These are phyloP conservation scores for Drosophila nikananu DNA, from an alignment of 1,140 invertebrate genomes.

Conservation along the genomic window DNA sequence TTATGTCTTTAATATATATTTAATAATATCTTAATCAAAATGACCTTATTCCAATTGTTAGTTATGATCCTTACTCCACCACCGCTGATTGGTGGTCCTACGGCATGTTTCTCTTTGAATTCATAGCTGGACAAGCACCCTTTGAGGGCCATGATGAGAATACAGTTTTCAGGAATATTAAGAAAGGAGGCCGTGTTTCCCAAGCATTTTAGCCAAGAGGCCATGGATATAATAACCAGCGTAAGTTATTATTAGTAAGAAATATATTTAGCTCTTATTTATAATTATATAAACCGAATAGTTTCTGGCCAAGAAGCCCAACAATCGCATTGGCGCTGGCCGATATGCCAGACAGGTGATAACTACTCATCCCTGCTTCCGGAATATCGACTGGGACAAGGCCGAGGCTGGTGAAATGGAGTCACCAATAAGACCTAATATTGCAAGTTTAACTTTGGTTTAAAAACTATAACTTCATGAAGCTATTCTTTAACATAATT, in stretches of 20 bases:
- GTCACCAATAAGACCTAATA: conserved; percentile 77
- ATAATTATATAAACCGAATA: conserved; percentile 88
- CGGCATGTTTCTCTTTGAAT: conserved; percentile 98
- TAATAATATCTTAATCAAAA: too few species aligned
- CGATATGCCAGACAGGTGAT: conserved; percentile 94
- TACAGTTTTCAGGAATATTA: conserved; percentile 98
- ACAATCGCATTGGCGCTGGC: conserved; percentile 95
- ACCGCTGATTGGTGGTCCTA: conserved; percentile 98
- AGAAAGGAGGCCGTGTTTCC: conserved; percentile 99
- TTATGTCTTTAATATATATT: too few species aligned
- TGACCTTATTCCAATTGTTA: conserved; percentile 54
- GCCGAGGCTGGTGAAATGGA: conserved; percentile 87
- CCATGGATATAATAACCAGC: conserved; percentile 89
- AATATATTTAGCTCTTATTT: background rate
- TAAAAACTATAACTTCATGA: background rate
- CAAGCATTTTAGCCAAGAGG: conserved; percentile 97
- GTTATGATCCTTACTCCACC: conserved; percentile 87
- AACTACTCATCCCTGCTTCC: conserved; percentile 97
- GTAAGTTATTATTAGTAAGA: conserved; percentile 90
- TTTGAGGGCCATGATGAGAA: conserved; percentile 99
- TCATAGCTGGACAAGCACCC: conserved; percentile 98
- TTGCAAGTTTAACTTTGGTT: conserved; percentile 43
- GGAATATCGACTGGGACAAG: conserved; percentile 98
- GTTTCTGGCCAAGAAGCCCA: conserved; percentile 98
- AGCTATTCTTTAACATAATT: background rate